Base-by-base conservation (phyloP, 2,113 vertebrate species). In the Callorhinus ursinus region DNA sequence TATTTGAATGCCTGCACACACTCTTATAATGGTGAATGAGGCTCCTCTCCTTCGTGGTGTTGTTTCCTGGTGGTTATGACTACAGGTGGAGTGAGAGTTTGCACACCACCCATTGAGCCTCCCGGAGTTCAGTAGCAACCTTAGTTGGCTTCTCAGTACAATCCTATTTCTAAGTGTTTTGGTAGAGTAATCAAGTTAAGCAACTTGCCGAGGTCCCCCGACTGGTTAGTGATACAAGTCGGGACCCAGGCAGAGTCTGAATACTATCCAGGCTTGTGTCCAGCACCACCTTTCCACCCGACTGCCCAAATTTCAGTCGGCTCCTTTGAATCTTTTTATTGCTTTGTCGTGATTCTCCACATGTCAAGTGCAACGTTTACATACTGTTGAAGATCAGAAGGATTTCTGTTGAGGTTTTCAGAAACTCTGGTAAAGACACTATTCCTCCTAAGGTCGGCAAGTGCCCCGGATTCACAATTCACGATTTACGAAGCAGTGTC, bases 251-350 rank as follows among this genome's bases (percentile, higher is more conserved):
- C 21, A 61, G 83, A n/a, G 10, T 31, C n/a, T 12, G 42, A 4
- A 55, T 7, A 4, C 53, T 13, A 0, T 26, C 33, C 39, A 8
- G 36, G 59, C 42, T 13, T 0, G 0, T 24, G n/a, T 28, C 18
- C 8, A 10, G 15, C 7, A 0, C 2, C n/a, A 1, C 74, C 26
- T 83, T 46, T 31, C 13, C 7, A 46, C 33, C 49, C 1, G 24
- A 39, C 42, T 15, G 55, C 26, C 18, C 2, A 0, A 4, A 19
- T 71, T 63, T 82, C 49, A 86, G 12, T 9, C 6, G 36, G 31
- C 42, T 11, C 49, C 14, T 85, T 53, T 3, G 26, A 49, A 18
- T 65, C 33, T 59, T 55, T 33, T 79, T 46, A 19, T 49, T 9
- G 18, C 63, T 57, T 49, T 49, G 33, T 11, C 4, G 0, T 22